These are phyloP conservation scores for Periphyllus acericola DNA, from an alignment of 2,888 invertebrate genomes.

Conservation along the genomic window DNA sequence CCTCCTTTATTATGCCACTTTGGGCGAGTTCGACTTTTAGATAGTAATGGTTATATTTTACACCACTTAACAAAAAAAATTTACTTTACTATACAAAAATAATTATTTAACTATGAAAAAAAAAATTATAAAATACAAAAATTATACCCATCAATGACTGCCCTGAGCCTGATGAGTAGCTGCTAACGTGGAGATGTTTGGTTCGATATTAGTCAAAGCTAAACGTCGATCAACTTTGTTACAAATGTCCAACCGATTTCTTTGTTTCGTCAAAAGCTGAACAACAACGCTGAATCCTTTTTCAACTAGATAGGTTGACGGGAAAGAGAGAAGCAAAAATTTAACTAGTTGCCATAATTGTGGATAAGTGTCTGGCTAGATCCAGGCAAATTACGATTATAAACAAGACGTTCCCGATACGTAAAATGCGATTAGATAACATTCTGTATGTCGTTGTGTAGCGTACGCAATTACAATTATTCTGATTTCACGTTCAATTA, in stretches of 20 bases:
- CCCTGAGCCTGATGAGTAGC: constrained; percentile 46
- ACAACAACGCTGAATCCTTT: constrained; percentile 26
- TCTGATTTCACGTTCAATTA: too few relatives aligned
- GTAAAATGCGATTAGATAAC: too few relatives aligned
- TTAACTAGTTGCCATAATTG: constrained; percentile 9
- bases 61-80: too few relatives aligned
- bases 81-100: constrained; percentile 12
- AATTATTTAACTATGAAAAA: background rate
- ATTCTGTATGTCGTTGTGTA: too few relatives aligned
- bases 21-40: too few relatives aligned
- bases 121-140: constrained; percentile 38
- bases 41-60: too few relatives aligned
- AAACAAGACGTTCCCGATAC: too few relatives aligned
- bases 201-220: constrained; percentile 29
- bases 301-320: constrained; percentile 13
- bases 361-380: constrained; percentile 13
- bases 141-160: constrained; percentile 44
- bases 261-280: constrained; percentile 15
- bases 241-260: constrained; percentile 34
- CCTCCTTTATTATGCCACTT: too few relatives aligned
- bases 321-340: background rate
- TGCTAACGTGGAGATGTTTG: constrained; percentile 32
- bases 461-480: too few relatives aligned
- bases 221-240: constrained; percentile 17
- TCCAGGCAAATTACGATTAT: too few relatives aligned